Evolutionary conservation across 2,888 invertebrate species (phyloP), one percentile per base, ranked within the genome.

Genomic region (Cynaeus angustus): DNA sequence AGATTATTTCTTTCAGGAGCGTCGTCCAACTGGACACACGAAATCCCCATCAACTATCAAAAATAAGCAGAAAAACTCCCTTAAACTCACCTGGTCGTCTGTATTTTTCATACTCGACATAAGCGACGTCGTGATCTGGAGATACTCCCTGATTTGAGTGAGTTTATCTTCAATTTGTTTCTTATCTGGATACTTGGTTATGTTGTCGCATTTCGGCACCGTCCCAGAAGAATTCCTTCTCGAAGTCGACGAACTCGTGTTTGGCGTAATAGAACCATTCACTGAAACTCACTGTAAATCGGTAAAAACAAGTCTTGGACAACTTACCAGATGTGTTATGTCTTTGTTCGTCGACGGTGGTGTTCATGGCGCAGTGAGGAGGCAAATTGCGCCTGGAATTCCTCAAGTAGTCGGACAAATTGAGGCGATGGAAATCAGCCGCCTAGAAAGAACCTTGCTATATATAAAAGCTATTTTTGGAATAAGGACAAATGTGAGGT

Each of bases 61-160:
- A 56, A 45, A 43, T 8, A 71, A 14, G 61, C 45, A 21, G 33
- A 41, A 50, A n/a, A 37, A 48, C 26, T 8, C 14, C 10, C 13
- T n/a, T 37, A 3, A 28, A 83, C 84, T 84, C 85, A 92, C 92
- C 86, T 91, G 91, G 83, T 92, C 91, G 78, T 90, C 90, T 30
- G 82, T 79, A 8, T 90, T 90, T 76, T 90, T 88, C 86, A 92
- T 89, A 38, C 90, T 90, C 65, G 91, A 90, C 82, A 92, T 91
- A 72, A 92, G 87, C 0, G 90, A 89, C 21, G 91, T 89, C 3
- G 92, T 92, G 37, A 91, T 90, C 78, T 89, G 87, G 71, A 92
- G 91, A 80, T 92, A 92, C 80, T 92, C 92, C 53, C 91, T 85
- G 72, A 93, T 92, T 84, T 92, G 91, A 68, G 89, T 89, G 12